phyloP scores from a whole-genome alignment of 2,113 vertebrate genomes.

The Triplophysa siluroides region DNA sequence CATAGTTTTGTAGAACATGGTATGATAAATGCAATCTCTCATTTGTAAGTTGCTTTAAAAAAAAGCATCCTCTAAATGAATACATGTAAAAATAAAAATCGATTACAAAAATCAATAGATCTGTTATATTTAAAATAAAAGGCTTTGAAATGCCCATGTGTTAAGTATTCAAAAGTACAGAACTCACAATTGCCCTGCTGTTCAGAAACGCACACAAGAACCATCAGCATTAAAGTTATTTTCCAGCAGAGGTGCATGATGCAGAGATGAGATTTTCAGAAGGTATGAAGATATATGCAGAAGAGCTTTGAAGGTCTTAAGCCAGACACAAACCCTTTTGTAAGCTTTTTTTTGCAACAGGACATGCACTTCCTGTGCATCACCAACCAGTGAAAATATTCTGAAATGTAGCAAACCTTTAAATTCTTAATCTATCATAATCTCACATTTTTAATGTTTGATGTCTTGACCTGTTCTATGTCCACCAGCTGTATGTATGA shows the following conservation, averaged over 20 bases:
- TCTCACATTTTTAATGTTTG: background rate
- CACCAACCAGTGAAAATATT: background rate
- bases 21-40: too few relatives aligned
- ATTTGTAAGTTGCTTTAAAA: too few relatives aligned
- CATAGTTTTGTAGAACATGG: too few relatives aligned
- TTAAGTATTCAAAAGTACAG: too few relatives aligned
- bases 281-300: background rate
- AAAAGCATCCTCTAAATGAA: too few relatives aligned
- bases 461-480: background rate
- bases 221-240: conserved; percentile 16
- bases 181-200: conserved; percentile 34
- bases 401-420: background rate
- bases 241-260: conserved; percentile 25
- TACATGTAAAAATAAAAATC: too few relatives aligned
- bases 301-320: background rate
- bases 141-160: too few relatives aligned
- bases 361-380: conserved; percentile 26
- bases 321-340: background rate
- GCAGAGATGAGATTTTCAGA: background rate
- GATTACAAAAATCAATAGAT: too few relatives aligned
- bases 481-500: too few relatives aligned
- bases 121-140: too few relatives aligned
- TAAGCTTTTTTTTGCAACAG: background rate
- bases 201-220: conserved; percentile 13
- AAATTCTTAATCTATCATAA: background rate